phyloP scores from a whole-genome alignment of 1,140 invertebrate genomes.

The Varroa destructor region DNA sequence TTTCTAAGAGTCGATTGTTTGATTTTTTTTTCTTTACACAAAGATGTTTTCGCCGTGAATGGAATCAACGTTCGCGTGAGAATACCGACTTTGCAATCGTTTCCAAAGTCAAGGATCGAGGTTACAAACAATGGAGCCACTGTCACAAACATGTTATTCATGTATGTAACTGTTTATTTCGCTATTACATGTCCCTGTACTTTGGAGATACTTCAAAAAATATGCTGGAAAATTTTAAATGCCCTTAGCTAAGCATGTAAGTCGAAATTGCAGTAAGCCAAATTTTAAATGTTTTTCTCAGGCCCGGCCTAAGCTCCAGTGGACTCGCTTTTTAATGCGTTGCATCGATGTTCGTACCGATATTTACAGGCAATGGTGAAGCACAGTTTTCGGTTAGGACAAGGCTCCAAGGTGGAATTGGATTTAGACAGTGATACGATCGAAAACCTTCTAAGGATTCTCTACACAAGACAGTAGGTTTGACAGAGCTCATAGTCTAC shows the following conservation, averaged over 20 bases:
- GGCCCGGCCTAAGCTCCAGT: too few relatives aligned
- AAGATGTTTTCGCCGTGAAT: conserved; percentile 3
- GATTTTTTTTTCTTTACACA: too few relatives aligned
- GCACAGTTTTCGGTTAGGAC: not conserved
- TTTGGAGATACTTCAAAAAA: too few relatives aligned
- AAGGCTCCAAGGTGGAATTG: conserved; percentile 1
- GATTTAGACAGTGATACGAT: conserved; percentile 7
- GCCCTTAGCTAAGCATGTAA: too few relatives aligned
- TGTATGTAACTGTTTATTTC: not conserved
- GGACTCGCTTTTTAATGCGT: too few relatives aligned
- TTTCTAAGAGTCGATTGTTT: too few relatives aligned
- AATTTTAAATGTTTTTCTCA: too few relatives aligned
- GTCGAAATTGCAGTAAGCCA: too few relatives aligned
- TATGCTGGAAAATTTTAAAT: too few relatives aligned
- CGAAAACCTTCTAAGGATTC: conserved; percentile 26
- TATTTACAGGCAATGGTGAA: conserved; percentile 13
- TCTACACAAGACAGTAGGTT: conserved; percentile 17
- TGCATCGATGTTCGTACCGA: too few relatives aligned
- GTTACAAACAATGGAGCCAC: conserved; percentile 15
- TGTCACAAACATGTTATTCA: conserved; percentile 17
- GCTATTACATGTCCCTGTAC: too few relatives aligned
- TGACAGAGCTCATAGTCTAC: too few relatives aligned
- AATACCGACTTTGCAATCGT: conserved; percentile 16
- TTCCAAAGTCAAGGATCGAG: not conserved
- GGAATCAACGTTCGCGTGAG: conserved; percentile 18